phyloP scores from a whole-genome alignment of 2,113 vertebrate species.

The Grus americana region DNA sequence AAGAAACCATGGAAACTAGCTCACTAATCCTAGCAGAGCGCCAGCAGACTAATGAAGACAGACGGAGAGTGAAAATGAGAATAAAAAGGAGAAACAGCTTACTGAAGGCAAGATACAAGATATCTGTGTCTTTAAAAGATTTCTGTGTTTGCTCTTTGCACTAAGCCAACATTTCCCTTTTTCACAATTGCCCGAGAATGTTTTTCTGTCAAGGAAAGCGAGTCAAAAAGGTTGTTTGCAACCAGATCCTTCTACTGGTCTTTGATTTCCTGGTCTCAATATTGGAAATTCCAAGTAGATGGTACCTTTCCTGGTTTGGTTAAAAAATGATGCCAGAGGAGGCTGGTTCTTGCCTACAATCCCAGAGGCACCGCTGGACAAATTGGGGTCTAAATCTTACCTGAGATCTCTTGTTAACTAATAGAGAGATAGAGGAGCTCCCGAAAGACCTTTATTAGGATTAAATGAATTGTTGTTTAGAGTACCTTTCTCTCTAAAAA shows the following conservation, averaged over 20 bases:
- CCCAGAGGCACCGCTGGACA: neutral
- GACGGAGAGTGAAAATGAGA: slow-evolving; percentile 71
- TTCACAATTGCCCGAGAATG: neutral
- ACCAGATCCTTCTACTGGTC: neutral
- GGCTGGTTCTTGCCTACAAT: neutral
- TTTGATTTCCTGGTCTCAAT: neutral
- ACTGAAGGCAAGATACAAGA: slow-evolving; percentile 29
- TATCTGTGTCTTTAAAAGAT: slow-evolving; percentile 42
- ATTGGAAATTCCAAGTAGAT: neutral
- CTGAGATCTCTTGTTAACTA: neutral
- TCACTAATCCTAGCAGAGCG: slow-evolving; percentile 71
- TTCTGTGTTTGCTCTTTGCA: neutral
- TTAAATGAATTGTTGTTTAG: neutral
- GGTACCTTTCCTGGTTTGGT: neutral
- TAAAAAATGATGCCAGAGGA: neutral
- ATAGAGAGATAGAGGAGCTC: neutral
- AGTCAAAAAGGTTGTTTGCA: neutral
- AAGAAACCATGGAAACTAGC: slow-evolving; percentile 77
- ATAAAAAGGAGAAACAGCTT: slow-evolving; percentile 48
- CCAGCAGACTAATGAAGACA: slow-evolving; percentile 74
- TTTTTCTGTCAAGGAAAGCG: neutral
- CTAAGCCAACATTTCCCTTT: slow-evolving; percentile 18
- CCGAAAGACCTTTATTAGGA: neutral
- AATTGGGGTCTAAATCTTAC: neutral
- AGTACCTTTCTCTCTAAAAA: neutral